Conservation (phyloP, 2,113 vertebrate species). For the Ovis canadensis region DNA sequence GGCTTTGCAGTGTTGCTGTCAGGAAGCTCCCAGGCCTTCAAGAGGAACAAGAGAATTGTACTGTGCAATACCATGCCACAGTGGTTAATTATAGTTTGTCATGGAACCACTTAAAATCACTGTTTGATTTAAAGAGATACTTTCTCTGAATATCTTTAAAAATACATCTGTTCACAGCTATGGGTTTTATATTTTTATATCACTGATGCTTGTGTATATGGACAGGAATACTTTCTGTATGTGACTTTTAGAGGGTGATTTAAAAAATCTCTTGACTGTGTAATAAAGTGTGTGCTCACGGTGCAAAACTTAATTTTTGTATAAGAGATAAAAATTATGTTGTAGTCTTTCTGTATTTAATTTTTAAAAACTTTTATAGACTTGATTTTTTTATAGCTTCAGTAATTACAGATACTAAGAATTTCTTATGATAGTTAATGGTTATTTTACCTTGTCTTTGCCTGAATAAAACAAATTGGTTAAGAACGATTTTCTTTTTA, state of each 20-base stretch:
- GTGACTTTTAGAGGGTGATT: neutral
- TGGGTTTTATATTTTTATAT: slow-evolving; percentile 49
- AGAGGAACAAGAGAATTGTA: slow-evolving; percentile 9
- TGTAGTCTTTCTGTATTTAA: neutral
- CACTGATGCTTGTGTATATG: neutral
- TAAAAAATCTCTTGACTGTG: slow-evolving; percentile 14
- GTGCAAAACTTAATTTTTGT: slow-evolving; percentile 2
- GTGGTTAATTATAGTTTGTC: slow-evolving; percentile 47
- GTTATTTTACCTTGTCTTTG: slow-evolving; percentile 1
- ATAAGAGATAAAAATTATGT: neutral
- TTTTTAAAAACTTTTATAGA: neutral
- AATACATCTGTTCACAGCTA: neutral
- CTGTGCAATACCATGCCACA: neutral
- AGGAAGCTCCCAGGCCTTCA: neutral
- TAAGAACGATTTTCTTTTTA: neutral
- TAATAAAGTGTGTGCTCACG: neutral
- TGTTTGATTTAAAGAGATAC: slow-evolving; percentile 46
- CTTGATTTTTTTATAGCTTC: neutral
- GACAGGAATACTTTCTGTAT: neutral
- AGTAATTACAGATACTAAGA: neutral
- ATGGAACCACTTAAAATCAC: neutral
- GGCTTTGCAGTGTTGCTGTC: neutral
- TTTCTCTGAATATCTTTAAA: slow-evolving; percentile 18
- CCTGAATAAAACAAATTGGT: neutral
- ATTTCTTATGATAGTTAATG: neutral